These are phyloP conservation scores for Amiota communis DNA, from an alignment of 2,888 invertebrate genomes.

Conservation along the genomic window DNA sequence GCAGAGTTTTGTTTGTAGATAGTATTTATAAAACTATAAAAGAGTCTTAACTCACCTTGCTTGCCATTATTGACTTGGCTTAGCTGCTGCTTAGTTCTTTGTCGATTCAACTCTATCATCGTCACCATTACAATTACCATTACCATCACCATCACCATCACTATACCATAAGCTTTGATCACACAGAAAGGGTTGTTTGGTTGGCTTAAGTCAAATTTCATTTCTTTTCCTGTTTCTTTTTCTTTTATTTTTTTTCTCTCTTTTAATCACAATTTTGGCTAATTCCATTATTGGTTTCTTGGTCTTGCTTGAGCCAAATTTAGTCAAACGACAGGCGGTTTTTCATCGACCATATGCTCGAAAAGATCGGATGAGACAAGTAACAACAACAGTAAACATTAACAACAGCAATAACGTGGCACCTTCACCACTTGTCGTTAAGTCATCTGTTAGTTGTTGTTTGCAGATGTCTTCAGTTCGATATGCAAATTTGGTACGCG, in stretches of 20 bases:
- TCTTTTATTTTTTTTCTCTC: conserved; percentile 10
- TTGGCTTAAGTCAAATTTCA: neutral
- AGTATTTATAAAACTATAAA: neutral
- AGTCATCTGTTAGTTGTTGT: neutral
- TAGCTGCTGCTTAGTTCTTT: too few species aligned
- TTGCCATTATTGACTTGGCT: neutral
- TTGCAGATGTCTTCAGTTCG: conserved; percentile 40
- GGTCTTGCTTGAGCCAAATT: conserved; percentile 27
- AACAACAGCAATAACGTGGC: too few species aligned
- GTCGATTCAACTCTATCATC: too few species aligned
- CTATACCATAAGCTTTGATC: neutral
- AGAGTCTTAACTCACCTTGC: neutral
- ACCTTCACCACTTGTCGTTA: conserved; percentile 3
- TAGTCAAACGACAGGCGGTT: conserved; percentile 26
- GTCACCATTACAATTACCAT: too few species aligned
- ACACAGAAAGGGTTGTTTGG: neutral
- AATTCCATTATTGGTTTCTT: conserved; percentile 2
- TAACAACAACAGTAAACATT: too few species aligned
- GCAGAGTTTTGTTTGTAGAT: conserved; percentile 19
- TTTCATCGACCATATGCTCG: conserved; percentile 28
- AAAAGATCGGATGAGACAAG: too few species aligned
- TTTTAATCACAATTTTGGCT: conserved; percentile 11
- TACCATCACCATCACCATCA: too few species aligned
- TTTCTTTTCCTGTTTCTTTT: conserved; percentile 12
- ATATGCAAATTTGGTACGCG: conserved; percentile 45